These are phyloP conservation scores for Panorpa germanica DNA, from an alignment of 2,888 invertebrate species.

Conservation along the genomic window DNA sequence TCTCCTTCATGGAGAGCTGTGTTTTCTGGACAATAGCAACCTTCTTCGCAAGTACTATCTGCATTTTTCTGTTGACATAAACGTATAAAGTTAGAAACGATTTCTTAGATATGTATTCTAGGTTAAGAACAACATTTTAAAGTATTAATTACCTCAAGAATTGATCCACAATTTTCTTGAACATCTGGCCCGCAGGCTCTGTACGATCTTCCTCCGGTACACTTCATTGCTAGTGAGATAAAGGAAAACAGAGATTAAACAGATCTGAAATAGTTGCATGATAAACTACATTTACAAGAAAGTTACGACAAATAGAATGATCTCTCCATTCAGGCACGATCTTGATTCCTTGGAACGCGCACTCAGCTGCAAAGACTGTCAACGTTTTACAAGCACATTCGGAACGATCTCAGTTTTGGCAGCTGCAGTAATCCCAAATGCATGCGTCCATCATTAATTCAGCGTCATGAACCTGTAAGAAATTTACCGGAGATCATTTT, in stretches of 20 bases:
- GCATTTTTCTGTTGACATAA: too few relatives aligned
- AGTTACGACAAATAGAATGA: conserved; percentile 67
- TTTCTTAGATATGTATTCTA: too few relatives aligned
- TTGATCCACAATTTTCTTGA: conserved; percentile 51
- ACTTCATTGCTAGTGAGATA: conserved; percentile 47
- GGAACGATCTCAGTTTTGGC: conserved; percentile 33
- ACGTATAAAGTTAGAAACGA: too few relatives aligned
- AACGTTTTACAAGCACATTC: conserved; percentile 61
- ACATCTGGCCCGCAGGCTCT: conserved; percentile 55
- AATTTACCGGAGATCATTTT: too few relatives aligned
- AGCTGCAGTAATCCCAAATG: conserved; percentile 62
- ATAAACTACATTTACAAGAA: conserved; percentile 8
- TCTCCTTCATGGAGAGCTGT: conserved; percentile 48
- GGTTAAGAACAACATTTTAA: too few relatives aligned
- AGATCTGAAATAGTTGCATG: conserved; percentile 1
- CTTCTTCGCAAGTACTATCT: conserved; percentile 70
- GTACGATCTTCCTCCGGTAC: conserved; percentile 57
- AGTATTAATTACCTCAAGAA: too few relatives aligned
- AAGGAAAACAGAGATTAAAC: conserved; percentile 6
- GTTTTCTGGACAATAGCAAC: conserved; percentile 74
- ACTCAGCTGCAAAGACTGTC: conserved; percentile 59
- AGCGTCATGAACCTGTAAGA: conserved; percentile 38
- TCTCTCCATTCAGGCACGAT: conserved; percentile 57
- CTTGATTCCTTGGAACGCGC: conserved; percentile 41
- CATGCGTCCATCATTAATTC: conserved; percentile 50